Evolutionary conservation across 1,140 invertebrate species (phyloP).

Genomic region (Scaptomyza montana): DNA sequence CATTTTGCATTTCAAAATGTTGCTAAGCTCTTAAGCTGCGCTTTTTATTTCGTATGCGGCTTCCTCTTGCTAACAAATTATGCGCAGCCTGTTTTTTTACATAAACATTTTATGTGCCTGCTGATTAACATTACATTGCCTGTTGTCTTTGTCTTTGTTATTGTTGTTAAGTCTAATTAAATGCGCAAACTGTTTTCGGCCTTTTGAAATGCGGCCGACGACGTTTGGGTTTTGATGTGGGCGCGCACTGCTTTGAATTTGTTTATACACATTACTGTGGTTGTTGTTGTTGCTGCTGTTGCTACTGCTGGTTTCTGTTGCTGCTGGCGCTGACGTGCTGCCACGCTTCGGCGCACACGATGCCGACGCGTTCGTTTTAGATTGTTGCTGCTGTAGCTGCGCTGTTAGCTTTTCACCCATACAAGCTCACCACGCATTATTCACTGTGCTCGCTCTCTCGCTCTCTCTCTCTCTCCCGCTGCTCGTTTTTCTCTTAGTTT

Average conservation of each 20-base stretch:
- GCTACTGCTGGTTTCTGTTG: slow-evolving; percentile 18
- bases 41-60: neutral
- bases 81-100: slow-evolving; percentile 58
- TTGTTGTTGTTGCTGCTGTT: slow-evolving; percentile 7
- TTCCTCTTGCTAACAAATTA: slow-evolving; percentile 71
- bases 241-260: slow-evolving; percentile 74
- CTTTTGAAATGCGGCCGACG: slow-evolving; percentile 39
- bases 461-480: slow-evolving; percentile 20
- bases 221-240: slow-evolving; percentile 64
- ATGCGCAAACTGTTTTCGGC: slow-evolving; percentile 59
- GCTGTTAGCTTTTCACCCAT: slow-evolving; percentile 55
- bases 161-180: slow-evolving; percentile 62
- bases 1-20: slow-evolving; percentile 26
- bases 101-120: slow-evolving; percentile 61
- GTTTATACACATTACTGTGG: slow-evolving; percentile 62
- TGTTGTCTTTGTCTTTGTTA: slow-evolving; percentile 19
- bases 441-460: neutral
- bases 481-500: slow-evolving; percentile 8
- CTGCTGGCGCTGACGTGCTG: slow-evolving; percentile 35
- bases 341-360: slow-evolving; percentile 70
- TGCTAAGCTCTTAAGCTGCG: slow-evolving; percentile 41
- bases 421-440: slow-evolving; percentile 65
- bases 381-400: slow-evolving; percentile 53
- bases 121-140: slow-evolving; percentile 46
- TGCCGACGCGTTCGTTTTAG: slow-evolving; percentile 50